Evolutionary conservation across 2,888 invertebrate species (phyloP), one percentile per base, ranked within the genome.

Genomic region (Tetragonisca angustula): DNA sequence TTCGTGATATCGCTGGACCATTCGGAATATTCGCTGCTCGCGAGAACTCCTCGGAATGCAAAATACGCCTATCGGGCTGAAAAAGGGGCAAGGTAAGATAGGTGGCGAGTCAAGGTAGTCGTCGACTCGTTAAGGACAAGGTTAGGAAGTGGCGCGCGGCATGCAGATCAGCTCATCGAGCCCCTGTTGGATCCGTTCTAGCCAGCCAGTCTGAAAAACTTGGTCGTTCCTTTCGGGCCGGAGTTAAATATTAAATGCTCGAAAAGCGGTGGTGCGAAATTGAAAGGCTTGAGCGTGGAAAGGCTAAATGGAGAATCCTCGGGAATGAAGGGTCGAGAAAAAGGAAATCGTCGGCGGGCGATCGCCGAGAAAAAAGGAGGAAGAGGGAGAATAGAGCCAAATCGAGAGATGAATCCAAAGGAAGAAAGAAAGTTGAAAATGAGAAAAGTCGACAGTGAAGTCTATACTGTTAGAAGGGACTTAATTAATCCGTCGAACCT

Each of bases 71-170:
- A 88, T 86, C 87, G 85, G 86, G 65, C 81, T 74, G 85, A 88
- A 87, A 90, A 89, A 73, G 76, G 79, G 76, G 69, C 76, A 86
- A 86, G 86, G 90, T 85, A 86, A 68, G 84, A 83, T 88, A 91
- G 90, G 90, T 91, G 90, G 90, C 91, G 91, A 89, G 89, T 85
- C 76, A 85, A 79, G 89, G 90, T 91, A 91, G 90, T 93, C 92
- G 92, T 89, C 90, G 91, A 91, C 92, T 92, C 92, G 93, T 93
- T 93, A 93, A 92, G 90, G 89, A 79, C 91, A 91, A 92, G 91
- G 91, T 91, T 91, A 91, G 90, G 89, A 90, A 88, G 90, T 79
- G 88, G 86, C 79, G 89, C 86, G 81, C 90, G 87, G 93, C 91
- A 93, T 93, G 92, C 91, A 92, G 92, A 93, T 92, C 92, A 92